Conservation (phyloP, 2,888 invertebrate genomes). For the Amblyjoppa proteus region DNA sequence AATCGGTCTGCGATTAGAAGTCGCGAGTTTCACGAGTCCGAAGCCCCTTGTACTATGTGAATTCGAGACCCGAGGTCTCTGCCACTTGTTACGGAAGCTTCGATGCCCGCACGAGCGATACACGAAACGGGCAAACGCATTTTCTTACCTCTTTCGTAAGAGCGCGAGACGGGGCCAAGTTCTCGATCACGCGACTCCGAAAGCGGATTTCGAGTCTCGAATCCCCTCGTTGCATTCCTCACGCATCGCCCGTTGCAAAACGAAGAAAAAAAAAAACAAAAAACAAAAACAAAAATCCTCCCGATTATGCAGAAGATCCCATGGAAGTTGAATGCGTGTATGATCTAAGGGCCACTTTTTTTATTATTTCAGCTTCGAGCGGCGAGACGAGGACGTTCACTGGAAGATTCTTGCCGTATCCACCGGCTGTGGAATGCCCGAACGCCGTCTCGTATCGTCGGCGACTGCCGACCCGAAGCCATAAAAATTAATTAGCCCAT, state of each 20-base stretch:
- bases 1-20: slow-evolving; percentile 4
- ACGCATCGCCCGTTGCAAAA: neutral
- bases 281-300: neutral
- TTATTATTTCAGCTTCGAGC: neutral
- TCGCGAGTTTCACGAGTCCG: neutral
- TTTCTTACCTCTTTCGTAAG: slow-evolving; percentile 22
- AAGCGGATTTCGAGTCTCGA: slow-evolving; percentile 15
- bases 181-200: slow-evolving; percentile 44
- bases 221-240: neutral
- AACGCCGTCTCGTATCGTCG: slow-evolving; percentile 52
- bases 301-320: slow-evolving; percentile 37
- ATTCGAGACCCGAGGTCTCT: neutral
- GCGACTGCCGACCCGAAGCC: slow-evolving; percentile 65
- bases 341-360: slow-evolving; percentile 43
- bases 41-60: neutral
- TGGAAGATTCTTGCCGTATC: slow-evolving; percentile 64
- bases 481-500: slow-evolving; percentile 80
- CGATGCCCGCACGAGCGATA: slow-evolving; percentile 16
- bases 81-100: slow-evolving; percentile 23
- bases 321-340: slow-evolving; percentile 24
- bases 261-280: neutral
- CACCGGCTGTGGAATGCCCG: slow-evolving; percentile 68
- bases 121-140: neutral
- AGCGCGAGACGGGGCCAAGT: slow-evolving; percentile 22
- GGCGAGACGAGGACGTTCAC: neutral